Percentiles rank a stretch among this genome's conserved stretches.
phyloP scores from a whole-genome alignment of 35 echinoderm and acorn worm species.

The Acanthaster planci region DNA sequence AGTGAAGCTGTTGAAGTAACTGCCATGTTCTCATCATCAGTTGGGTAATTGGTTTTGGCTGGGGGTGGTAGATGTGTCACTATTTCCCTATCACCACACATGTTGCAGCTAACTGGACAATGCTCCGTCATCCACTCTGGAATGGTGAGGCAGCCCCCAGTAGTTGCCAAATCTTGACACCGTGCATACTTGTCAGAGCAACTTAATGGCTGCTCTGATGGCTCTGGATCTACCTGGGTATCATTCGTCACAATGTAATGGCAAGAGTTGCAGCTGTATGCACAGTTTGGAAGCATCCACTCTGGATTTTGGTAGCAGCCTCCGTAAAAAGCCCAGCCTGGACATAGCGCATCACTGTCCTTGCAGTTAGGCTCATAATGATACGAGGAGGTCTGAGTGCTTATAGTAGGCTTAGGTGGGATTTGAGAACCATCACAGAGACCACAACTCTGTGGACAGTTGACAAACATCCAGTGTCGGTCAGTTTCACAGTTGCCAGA shows the following conservation, averaged over 20 bases:
- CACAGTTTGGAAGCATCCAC: constrained; percentile 50
- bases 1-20: no score
- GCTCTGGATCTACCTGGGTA: background rate
- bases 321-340: constrained; percentile 35
- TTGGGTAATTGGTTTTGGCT: no score
- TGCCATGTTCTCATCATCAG: no score
- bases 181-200: background rate
- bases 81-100: background rate
- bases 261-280: constrained; percentile 18
- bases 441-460: constrained; percentile 53
- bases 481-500: constrained; percentile 52
- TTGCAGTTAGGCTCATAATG: constrained; percentile 17
- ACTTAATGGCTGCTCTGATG: background rate
- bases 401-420: background rate
- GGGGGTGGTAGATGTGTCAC: background rate
- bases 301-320: constrained; percentile 32
- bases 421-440: background rate
- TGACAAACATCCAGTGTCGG: constrained; percentile 46
- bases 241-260: background rate
- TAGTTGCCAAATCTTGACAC: background rate
- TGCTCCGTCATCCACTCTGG: background rate
- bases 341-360: constrained; percentile 20
- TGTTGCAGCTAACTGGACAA: constrained; percentile 3
- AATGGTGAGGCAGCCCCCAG: background rate
- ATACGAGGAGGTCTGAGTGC: background rate